Conservation (phyloP, 2,888 invertebrate species). For the Tachina lurida region DNA sequence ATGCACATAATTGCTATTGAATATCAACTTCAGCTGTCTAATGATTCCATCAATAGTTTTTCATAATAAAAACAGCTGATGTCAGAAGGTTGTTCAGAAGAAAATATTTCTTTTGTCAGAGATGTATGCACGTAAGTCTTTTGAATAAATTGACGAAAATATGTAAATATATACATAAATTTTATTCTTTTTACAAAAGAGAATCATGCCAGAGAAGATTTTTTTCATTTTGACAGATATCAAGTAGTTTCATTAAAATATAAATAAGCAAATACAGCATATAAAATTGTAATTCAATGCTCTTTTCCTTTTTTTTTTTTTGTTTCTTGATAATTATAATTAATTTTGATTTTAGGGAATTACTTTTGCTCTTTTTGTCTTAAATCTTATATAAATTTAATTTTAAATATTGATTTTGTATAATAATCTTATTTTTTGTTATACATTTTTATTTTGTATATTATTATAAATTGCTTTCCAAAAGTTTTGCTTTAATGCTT, state of each 20-base stretch:
- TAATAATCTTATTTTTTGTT: constrained; percentile 27
- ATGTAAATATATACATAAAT: too few species aligned
- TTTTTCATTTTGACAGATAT: too few species aligned
- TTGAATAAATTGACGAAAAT: too few species aligned
- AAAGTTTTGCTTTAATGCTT: constrained; percentile 66
- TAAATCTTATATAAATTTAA: constrained; percentile 44
- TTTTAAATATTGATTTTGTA: constrained; percentile 56
- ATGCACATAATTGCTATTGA: too few species aligned
- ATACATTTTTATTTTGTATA: constrained; percentile 27
- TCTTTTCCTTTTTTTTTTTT: constrained; percentile 6
- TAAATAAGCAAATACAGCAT: background rate
- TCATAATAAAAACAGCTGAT: too few species aligned
- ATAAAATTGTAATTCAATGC: constrained; percentile 8
- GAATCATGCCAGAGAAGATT: too few species aligned
- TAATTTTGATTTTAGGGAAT: constrained; percentile 54
- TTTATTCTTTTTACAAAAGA: too few species aligned
- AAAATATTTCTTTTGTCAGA: too few species aligned
- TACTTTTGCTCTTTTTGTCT: constrained; percentile 2
- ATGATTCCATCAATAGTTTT: too few species aligned
- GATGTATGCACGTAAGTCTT: too few species aligned
- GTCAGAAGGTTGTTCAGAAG: too few species aligned
- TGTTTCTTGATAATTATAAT: constrained; percentile 28
- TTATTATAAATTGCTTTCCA: constrained; percentile 65
- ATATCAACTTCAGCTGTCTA: too few species aligned
- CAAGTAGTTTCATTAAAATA: background rate